Base-by-base conservation (phyloP, 2,113 vertebrate genomes). In the Hippoglossus stenolepis region DNA sequence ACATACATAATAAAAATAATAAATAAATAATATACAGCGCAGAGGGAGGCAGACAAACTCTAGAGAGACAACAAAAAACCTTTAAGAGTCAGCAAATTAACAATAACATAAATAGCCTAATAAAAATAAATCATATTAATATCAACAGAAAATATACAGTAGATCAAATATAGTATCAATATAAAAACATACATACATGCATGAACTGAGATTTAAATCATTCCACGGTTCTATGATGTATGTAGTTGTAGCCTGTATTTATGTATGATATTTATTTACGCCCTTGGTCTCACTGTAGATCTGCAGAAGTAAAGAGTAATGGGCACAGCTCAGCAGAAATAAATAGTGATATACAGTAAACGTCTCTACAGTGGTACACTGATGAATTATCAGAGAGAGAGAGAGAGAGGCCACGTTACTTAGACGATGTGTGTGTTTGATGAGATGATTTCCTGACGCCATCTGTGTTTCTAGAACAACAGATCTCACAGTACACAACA, bases 381-480 rank as follows among this genome's bases (percentile, higher is more conserved):
- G 53, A 11, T 13, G 45, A 15, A 47, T 47, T 12, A 47, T 47
- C 45, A 0, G 45, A 15, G 12, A 47, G 45, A 18, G 49, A 51
- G 9, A 21, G 9, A 9, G n/a, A 1, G n/a, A 21, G 17, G 40
- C 31, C 54, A 65, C 18, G 23, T 43, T 63, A 56, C 67, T 61
- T 26, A 53, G 15, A 53, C 49, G 31, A 61, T 65, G 40, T 70
- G 49, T 76, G 67, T 76, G 54, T 58, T 80, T 77, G 65, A 65
- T 79, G 63, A 35, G 63, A 61, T 79, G 67, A 80, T 69, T 38
- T 63, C 49, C 56, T 73, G 56, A 77, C 73, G 65, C 70, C 65
- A 77, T 80, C 71, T 81, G 65, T 81, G 76, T 69, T 67, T 69
- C 69, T 82, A 80, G 62, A 85, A 78, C 74, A 77, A 70, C 77